Conservation (phyloP, 2,888 invertebrate species). For the Drosophila aldrichi region DNA sequence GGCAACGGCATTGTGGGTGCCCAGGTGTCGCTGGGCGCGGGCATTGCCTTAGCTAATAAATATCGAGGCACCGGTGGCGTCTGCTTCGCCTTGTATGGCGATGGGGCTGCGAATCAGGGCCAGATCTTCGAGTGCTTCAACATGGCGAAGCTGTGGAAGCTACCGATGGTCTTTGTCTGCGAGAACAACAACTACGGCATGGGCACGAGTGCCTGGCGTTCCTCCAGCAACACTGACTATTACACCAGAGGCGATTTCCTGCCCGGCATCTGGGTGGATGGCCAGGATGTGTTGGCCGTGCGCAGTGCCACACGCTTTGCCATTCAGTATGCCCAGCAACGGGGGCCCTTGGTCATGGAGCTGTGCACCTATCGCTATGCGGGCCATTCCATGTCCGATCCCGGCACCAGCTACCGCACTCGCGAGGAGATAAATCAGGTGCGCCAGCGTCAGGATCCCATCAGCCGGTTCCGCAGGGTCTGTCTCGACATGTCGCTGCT, state of each 20-base stretch:
- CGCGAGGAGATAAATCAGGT: slow-evolving; percentile 98
- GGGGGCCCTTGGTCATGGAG: slow-evolving; percentile 97
- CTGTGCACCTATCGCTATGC: slow-evolving; percentile 97
- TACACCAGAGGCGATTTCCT: slow-evolving; percentile 97
- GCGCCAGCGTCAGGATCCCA: slow-evolving; percentile 96
- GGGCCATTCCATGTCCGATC: slow-evolving; percentile 99
- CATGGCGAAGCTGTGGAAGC: slow-evolving; percentile 97
- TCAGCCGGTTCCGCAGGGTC: slow-evolving; percentile 96
- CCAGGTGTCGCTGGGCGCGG: slow-evolving; percentile 98
- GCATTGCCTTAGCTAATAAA: slow-evolving; percentile 95
- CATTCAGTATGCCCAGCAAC: slow-evolving; percentile 91
- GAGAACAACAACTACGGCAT: slow-evolving; percentile 99
- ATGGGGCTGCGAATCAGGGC: slow-evolving; percentile 97
- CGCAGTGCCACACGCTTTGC: slow-evolving; percentile 93
- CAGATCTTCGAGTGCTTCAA: slow-evolving; percentile 96
- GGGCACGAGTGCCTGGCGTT: slow-evolving; percentile 96
- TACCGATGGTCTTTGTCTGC: slow-evolving; percentile 97
- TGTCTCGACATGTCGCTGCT: slow-evolving; percentile 90
- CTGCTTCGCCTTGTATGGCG: slow-evolving; percentile 95
- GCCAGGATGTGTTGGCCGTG: slow-evolving; percentile 98
- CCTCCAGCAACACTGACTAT: slow-evolving; percentile 94
- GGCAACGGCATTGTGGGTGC: slow-evolving; percentile 99
- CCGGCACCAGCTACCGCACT: slow-evolving; percentile 97
- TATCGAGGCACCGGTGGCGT: slow-evolving; percentile 94
- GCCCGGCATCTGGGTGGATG: slow-evolving; percentile 98